Conservation (phyloP, 2,113 vertebrate species). For the Centrocercus urophasianus region DNA sequence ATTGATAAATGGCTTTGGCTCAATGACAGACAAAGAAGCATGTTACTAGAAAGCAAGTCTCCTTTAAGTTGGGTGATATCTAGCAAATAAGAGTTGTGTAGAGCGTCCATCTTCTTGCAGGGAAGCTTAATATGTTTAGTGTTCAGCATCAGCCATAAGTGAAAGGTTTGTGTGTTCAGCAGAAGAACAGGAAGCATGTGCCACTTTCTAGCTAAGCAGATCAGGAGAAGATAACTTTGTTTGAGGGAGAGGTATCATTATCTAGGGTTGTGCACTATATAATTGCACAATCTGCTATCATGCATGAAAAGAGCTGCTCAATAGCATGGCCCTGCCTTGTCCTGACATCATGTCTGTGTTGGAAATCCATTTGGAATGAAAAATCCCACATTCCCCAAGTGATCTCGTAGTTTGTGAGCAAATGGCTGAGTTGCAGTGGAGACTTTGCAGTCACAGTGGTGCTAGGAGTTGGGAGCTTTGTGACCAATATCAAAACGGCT, state of each 20-base stretch:
- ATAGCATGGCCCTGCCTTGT: slow-evolving; percentile 84
- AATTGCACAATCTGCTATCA: slow-evolving; percentile 85
- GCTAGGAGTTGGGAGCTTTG: not conserved
- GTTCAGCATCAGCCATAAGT: not conserved
- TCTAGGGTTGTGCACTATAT: slow-evolving; percentile 81
- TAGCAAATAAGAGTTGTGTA: not conserved
- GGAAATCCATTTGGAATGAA: slow-evolving; percentile 89
- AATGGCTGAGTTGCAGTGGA: slow-evolving; percentile 43
- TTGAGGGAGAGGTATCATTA: slow-evolving; percentile 84
- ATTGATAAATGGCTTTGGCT: fast-evolving
- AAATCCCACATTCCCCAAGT: slow-evolving; percentile 69
- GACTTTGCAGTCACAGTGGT: slow-evolving; percentile 19
- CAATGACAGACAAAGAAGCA: not conserved
- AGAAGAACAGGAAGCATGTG: slow-evolving; percentile 80
- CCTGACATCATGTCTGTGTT: slow-evolving; percentile 93
- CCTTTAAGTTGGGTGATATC: not conserved
- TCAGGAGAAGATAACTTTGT: slow-evolving; percentile 89
- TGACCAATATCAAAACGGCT: not conserved
- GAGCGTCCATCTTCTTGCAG: not conserved
- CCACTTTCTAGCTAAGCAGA: slow-evolving; percentile 85
- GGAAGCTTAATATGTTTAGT: not conserved
- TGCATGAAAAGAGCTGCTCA: slow-evolving; percentile 88
- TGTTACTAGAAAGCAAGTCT: not conserved
- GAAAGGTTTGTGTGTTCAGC: slow-evolving; percentile 71
- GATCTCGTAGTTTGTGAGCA: slow-evolving; percentile 48